Percentiles rank a stretch among this genome's conserved stretches.
Evolutionary conservation across 2,113 vertebrate genomes (phyloP).

Genomic region (Gila orcuttii): DNA sequence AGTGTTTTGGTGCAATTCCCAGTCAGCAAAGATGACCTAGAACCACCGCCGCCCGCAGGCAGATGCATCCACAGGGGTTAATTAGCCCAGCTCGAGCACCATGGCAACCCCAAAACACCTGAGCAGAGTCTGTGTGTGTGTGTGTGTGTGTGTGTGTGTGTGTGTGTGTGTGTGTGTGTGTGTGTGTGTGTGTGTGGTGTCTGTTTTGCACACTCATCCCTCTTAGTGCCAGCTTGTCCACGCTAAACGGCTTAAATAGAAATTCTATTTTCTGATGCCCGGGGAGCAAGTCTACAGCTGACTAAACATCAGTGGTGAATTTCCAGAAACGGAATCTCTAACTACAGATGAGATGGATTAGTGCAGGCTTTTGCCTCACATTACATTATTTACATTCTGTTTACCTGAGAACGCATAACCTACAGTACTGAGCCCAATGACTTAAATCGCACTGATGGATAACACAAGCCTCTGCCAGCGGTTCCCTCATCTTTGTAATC

Average conservation of each 20-base stretch:
- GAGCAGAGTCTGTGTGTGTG: slow-evolving; percentile 6
- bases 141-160: background rate
- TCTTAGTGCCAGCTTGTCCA: slow-evolving; percentile 26
- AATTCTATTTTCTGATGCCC: slow-evolving; percentile 35
- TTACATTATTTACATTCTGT: slow-evolving; percentile 35
- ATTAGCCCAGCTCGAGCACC: slow-evolving; percentile 44
- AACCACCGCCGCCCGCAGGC: background rate
- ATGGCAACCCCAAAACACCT: slow-evolving; percentile 50
- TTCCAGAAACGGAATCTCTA: slow-evolving; percentile 33
- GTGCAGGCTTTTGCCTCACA: slow-evolving; percentile 28
- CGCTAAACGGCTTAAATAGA: slow-evolving; percentile 50
- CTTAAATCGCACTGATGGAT: background rate
- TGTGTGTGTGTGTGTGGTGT: background rate
- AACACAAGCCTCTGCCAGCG: background rate
- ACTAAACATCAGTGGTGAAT: slow-evolving; percentile 39
- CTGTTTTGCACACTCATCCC: slow-evolving; percentile 26
- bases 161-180: no score
- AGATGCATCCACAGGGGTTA: slow-evolving; percentile 45
- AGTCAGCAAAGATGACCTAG: background rate
- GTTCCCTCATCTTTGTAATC: background rate
- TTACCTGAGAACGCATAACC: background rate
- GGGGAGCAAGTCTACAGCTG: slow-evolving; percentile 40
- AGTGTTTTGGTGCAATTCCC: background rate
- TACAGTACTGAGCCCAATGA: background rate
- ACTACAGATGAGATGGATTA: slow-evolving; percentile 44